Conservation (phyloP, 2,113 vertebrate genomes). For the Orcinus orca region DNA sequence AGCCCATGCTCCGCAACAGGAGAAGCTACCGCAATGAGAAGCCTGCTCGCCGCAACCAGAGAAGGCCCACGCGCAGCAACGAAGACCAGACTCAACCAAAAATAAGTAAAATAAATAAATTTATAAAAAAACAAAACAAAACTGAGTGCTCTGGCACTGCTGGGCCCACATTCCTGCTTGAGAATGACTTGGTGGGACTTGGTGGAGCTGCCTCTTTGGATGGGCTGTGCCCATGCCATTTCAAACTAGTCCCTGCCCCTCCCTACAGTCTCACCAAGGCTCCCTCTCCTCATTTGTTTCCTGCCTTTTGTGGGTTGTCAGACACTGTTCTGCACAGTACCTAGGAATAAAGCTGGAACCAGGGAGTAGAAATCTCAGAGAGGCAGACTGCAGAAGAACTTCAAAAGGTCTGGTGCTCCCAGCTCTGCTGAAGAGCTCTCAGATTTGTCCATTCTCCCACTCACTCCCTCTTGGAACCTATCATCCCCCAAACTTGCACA, state of each 20-base stretch:
- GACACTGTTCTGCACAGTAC: neutral
- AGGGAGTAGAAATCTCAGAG: neutral
- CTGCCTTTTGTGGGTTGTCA: neutral
- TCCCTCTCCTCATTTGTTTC: neutral
- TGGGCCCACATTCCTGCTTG: neutral
- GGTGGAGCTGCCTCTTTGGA: neutral
- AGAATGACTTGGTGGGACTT: neutral
- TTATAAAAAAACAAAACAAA: neutral
- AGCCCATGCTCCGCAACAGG: too few species aligned
- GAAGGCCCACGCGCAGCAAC: too few species aligned
- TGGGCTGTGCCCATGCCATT: neutral
- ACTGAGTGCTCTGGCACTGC: neutral
- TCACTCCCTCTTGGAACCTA: neutral
- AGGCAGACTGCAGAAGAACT: neutral
- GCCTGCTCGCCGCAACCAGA: too few species aligned
- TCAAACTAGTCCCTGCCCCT: neutral
- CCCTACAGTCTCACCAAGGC: neutral
- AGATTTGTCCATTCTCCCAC: neutral
- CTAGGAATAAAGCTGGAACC: neutral
- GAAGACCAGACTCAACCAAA: too few species aligned
- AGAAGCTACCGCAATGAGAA: too few species aligned
- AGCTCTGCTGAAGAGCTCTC: neutral
- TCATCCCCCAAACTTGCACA: neutral
- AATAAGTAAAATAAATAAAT: too few species aligned
- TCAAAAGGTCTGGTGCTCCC: neutral